Evolutionary conservation across 2,113 vertebrate species (phyloP).

Genomic region (Cryptomyrus ogoouensis): DNA sequence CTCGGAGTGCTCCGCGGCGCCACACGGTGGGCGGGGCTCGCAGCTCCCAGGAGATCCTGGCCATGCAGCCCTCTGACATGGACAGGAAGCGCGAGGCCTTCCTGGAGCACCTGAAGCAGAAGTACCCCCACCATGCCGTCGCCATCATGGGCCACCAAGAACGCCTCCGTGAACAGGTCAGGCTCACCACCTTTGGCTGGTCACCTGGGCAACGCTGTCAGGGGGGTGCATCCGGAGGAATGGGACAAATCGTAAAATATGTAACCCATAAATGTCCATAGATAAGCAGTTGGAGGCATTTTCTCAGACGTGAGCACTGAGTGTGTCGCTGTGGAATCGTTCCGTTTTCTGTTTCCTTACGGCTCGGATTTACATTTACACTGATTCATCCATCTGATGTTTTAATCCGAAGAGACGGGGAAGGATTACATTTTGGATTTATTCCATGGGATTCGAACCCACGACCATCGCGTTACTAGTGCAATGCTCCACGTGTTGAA

Average conservation of each 20-base stretch:
- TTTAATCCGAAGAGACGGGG: not conserved
- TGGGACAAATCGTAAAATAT: not conserved
- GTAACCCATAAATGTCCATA: not conserved
- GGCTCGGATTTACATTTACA: not conserved
- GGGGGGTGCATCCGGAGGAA: not conserved
- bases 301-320: not conserved
- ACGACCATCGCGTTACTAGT: not conserved
- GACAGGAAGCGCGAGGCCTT: slow-evolving; percentile 97
- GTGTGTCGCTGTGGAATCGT: not conserved
- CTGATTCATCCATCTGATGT: not conserved
- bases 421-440: not conserved
- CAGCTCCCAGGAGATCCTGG: slow-evolving; percentile 84
- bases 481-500: not conserved
- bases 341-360: not conserved
- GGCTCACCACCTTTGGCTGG: slow-evolving; percentile 20
- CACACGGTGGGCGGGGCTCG: slow-evolving; percentile 91
- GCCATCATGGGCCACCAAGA: slow-evolving; percentile 98
- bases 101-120: slow-evolving; percentile 92
- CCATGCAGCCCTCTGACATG: slow-evolving; percentile 95
- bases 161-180: slow-evolving; percentile 89
- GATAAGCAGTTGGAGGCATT: not conserved
- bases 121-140: slow-evolving; percentile 92
- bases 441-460: not conserved
- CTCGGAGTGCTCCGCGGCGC: slow-evolving; percentile 76
- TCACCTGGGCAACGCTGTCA: not conserved